Evolutionary conservation across 2,797 vertebrate species (phyloP).

Genomic region (Thripadectes ignobilis): DNA sequence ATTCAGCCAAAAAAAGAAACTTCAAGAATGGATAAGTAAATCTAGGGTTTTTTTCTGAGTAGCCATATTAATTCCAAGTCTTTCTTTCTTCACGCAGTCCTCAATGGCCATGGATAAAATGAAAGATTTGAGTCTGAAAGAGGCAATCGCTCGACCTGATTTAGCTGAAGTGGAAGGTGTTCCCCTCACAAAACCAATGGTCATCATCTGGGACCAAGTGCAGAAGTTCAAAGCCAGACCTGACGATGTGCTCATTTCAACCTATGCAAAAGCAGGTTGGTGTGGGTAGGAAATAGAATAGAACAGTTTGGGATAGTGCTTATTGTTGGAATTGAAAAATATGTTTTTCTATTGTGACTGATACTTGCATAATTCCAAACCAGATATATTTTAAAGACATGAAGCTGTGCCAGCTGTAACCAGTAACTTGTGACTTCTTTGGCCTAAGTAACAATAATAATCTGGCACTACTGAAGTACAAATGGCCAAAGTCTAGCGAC

Average conservation of each 20-base stretch:
- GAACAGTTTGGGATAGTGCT: neutral
- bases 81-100: neutral
- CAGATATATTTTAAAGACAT: neutral
- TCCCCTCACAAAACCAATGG: neutral
- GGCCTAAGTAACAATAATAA: neutral
- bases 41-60: neutral
- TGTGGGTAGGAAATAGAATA: neutral
- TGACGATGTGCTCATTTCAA: conserved; percentile 73
- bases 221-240: conserved; percentile 74
- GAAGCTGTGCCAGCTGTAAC: neutral
- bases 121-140: conserved; percentile 22
- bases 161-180: conserved; percentile 55
- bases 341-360: neutral
- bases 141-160: accelerated
- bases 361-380: neutral
- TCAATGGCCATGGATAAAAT: conserved; percentile 52
- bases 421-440: neutral
- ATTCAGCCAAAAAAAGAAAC: neutral
- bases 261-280: conserved; percentile 76
- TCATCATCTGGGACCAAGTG: conserved; percentile 47
- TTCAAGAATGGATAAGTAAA: neutral
- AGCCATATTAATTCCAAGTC: neutral
- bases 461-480: neutral
- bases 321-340: neutral
- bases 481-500: neutral